A percentile compares a stretch with the other conserved stretches of the same genome.
phyloP scores from a whole-genome alignment of 2,797 vertebrate species.

The Anguilla obscura region DNA sequence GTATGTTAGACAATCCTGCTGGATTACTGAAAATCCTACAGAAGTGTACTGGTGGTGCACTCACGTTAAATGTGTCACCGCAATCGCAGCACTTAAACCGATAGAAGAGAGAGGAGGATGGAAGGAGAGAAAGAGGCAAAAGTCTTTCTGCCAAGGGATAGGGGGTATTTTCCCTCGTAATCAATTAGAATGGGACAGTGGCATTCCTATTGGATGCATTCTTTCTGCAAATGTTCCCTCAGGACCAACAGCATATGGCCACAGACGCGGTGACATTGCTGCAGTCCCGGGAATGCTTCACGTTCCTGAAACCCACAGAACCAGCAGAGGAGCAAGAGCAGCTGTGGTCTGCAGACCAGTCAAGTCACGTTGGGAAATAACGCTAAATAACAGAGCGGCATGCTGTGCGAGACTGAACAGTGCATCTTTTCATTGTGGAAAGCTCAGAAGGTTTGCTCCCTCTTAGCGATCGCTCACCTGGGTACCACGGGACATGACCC shows the following conservation, averaged over 20 bases:
- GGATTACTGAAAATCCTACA: neutral
- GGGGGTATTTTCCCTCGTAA: neutral
- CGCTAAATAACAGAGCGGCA: neutral
- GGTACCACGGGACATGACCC: neutral
- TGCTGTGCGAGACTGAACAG: neutral
- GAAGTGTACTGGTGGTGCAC: neutral
- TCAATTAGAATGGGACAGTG: neutral
- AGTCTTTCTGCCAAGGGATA: neutral
- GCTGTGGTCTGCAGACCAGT: neutral
- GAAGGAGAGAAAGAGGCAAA: neutral
- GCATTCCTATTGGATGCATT: neutral
- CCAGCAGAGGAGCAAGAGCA: neutral
- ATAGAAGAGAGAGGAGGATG: neutral
- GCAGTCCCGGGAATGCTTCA: neutral
- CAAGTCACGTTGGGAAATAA: neutral
- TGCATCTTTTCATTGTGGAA: neutral
- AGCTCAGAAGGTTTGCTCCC: neutral
- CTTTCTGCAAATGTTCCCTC: neutral
- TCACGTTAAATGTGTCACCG: neutral
- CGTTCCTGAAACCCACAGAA: neutral
- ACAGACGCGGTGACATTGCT: neutral
- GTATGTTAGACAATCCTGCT: neutral
- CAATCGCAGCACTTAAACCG: neutral
- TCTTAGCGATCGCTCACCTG: neutral
- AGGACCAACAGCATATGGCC: neutral